phyloP scores from a whole-genome alignment of 2,888 invertebrate species.

The Drosophila monieri region DNA sequence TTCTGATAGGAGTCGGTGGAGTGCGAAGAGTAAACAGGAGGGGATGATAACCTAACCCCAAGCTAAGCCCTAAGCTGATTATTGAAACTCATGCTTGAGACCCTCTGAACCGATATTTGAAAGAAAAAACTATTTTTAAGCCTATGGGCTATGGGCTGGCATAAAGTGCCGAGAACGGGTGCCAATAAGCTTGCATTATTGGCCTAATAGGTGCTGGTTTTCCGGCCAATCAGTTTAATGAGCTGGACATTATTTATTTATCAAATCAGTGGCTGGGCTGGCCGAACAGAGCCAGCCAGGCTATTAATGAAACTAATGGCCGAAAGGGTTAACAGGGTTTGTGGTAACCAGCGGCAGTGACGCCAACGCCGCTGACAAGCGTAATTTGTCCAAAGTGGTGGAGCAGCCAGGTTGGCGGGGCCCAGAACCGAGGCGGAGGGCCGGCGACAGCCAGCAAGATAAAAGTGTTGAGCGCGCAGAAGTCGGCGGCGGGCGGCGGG shows the following conservation, averaged over 20 bases:
- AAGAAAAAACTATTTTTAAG: too few relatives aligned
- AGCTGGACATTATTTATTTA: too few relatives aligned
- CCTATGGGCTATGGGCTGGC: too few relatives aligned
- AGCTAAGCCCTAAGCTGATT: too few relatives aligned
- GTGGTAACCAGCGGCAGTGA: conserved; percentile 2
- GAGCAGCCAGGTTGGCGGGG: conserved; percentile 36
- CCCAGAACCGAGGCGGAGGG: conserved; percentile 42
- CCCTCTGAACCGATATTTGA: too few relatives aligned
- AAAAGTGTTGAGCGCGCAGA: conserved; percentile 70
- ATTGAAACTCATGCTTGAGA: too few relatives aligned
- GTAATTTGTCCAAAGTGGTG: conserved; percentile 65
- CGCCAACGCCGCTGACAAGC: conserved; percentile 49
- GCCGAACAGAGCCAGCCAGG: conserved; percentile 1
- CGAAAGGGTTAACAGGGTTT: conserved; percentile 12
- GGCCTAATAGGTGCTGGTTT: too few relatives aligned
- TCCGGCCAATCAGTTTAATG: too few relatives aligned
- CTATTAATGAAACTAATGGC: neutral
- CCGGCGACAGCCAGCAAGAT: conserved; percentile 37
- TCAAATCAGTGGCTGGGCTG: too few relatives aligned
- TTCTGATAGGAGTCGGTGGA: conserved; percentile 24
- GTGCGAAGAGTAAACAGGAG: conserved; percentile 2
- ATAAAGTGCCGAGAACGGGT: too few relatives aligned
- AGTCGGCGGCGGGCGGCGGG: conserved; percentile 34
- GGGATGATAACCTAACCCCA: neutral
- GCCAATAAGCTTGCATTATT: too few relatives aligned